These are phyloP conservation scores for Hirundichthys speculiger DNA, from an alignment of 2,113 vertebrate genomes.

Conservation along the genomic window DNA sequence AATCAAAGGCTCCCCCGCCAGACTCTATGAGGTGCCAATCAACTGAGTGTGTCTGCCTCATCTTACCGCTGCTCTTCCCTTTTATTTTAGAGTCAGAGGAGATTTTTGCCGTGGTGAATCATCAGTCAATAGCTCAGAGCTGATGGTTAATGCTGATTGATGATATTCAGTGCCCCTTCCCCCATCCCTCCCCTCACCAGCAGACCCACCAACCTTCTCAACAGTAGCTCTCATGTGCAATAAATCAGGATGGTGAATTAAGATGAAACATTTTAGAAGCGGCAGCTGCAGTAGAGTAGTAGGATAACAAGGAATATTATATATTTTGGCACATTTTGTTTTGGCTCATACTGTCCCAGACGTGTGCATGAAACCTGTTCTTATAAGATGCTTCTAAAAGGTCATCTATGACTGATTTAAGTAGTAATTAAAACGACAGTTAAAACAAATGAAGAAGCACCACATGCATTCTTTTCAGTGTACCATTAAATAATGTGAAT, in stretches of 20 bases:
- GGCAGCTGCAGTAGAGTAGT: neutral
- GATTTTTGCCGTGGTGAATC: conserved; percentile 70
- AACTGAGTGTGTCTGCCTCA: conserved; percentile 75
- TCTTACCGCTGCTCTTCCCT: conserved; percentile 62
- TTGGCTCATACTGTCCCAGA: no score
- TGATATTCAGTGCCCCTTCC: conserved; percentile 65
- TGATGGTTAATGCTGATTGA: conserved; percentile 80
- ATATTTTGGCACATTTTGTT: no score
- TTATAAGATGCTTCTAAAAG: conserved; percentile 23
- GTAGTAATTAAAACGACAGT: conserved; percentile 64
- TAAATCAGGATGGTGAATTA: neutral
- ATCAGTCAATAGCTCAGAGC: conserved; percentile 80
- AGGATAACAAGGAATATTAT: neutral
- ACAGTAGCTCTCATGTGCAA: conserved; percentile 31
- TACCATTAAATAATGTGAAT: conserved; percentile 45
- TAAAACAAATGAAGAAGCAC: conserved; percentile 50
- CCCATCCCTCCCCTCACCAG: conserved; percentile 9
- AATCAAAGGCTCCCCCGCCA: conserved; percentile 80
- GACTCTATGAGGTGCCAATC: conserved; percentile 84
- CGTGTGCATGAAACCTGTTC: no score
- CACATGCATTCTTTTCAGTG: conserved; percentile 35
- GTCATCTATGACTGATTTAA: conserved; percentile 54
- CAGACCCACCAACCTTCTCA: conserved; percentile 3
- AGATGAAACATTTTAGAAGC: neutral
- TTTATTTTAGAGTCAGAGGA: conserved; percentile 78